These are phyloP conservation scores for Amphiduros pacificus DNA, from an alignment of 2,888 invertebrate genomes.

Conservation along the genomic window DNA sequence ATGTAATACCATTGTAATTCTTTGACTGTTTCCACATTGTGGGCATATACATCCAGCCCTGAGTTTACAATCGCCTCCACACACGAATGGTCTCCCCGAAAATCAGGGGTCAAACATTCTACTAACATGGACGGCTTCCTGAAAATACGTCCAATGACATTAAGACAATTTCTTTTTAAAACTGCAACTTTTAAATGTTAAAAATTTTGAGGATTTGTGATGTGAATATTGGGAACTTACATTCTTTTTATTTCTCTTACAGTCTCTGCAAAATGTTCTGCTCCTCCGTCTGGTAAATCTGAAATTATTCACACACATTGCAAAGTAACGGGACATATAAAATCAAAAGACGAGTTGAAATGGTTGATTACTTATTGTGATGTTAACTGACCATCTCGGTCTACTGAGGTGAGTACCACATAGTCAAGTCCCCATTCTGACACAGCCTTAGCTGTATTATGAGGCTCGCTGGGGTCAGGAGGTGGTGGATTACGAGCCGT, in stretches of 20 bases:
- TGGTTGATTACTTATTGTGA: too few relatives aligned
- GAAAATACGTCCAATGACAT: constrained; percentile 19
- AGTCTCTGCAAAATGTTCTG: constrained; percentile 90
- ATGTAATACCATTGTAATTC: constrained; percentile 77
- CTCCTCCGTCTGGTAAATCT: constrained; percentile 91
- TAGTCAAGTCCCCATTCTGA: constrained; percentile 95
- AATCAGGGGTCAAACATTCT: constrained; percentile 96
- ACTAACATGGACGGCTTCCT: constrained; percentile 83
- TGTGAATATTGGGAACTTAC: too few relatives aligned
- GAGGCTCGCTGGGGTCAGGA: constrained; percentile 85
- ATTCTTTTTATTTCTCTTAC: constrained; percentile 81
- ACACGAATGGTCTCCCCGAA: constrained; percentile 77
- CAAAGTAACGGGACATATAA: too few relatives aligned
- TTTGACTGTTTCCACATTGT: constrained; percentile 97
- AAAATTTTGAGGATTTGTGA: too few relatives aligned
- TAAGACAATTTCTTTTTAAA: neutral
- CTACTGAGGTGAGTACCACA: constrained; percentile 96
- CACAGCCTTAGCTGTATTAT: constrained; percentile 89
- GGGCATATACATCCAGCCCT: constrained; percentile 95
- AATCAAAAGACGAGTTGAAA: too few relatives aligned
- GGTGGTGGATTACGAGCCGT: constrained; percentile 84
- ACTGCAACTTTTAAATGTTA: neutral
- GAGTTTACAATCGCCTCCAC: constrained; percentile 76
- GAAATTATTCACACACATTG: too few relatives aligned
- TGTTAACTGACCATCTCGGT: constrained; percentile 79